phyloP scores from a whole-genome alignment of 2,888 invertebrate species.

The Zootermopsis nevadensis region DNA sequence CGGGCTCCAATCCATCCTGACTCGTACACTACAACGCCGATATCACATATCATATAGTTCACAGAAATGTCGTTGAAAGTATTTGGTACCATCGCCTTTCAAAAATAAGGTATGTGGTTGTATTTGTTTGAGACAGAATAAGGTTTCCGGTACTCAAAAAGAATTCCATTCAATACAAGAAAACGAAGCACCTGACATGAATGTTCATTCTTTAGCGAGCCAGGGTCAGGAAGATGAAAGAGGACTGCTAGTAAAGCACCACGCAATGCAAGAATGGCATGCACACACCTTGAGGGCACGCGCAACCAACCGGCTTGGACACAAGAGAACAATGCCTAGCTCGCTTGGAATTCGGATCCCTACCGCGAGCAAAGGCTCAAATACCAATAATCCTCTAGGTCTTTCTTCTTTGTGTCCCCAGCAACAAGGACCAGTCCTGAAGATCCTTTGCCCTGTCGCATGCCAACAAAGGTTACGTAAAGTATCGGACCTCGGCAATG shows the following conservation, averaged over 20 bases:
- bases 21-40: neutral
- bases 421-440: conserved; percentile 9
- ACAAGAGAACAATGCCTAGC: conserved; percentile 30
- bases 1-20: too few species aligned
- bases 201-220: conserved; percentile 23
- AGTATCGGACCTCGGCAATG: neutral
- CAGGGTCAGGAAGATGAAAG: neutral
- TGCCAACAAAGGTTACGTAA: conserved; percentile 14
- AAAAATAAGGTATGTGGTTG: conserved; percentile 15
- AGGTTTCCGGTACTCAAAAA: conserved; percentile 25
- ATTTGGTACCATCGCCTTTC: neutral
- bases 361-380: neutral
- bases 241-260: neutral
- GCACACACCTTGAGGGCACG: conserved; percentile 27
- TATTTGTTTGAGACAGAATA: conserved; percentile 4
- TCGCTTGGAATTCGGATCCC: conserved; percentile 22
- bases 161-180: conserved; percentile 34
- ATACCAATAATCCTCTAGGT: conserved; percentile 29
- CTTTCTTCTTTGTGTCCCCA: conserved; percentile 1
- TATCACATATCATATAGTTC: neutral
- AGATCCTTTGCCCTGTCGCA: neutral
- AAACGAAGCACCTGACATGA: conserved; percentile 38
- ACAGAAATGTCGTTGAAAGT: conserved; percentile 13
- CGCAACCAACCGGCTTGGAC: conserved; percentile 32
- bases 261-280: conserved; percentile 9